A percentile compares a stretch with the other conserved stretches of the same genome.
Conservation (phyloP, 1,140 invertebrate species). For the Oppia nitens region DNA sequence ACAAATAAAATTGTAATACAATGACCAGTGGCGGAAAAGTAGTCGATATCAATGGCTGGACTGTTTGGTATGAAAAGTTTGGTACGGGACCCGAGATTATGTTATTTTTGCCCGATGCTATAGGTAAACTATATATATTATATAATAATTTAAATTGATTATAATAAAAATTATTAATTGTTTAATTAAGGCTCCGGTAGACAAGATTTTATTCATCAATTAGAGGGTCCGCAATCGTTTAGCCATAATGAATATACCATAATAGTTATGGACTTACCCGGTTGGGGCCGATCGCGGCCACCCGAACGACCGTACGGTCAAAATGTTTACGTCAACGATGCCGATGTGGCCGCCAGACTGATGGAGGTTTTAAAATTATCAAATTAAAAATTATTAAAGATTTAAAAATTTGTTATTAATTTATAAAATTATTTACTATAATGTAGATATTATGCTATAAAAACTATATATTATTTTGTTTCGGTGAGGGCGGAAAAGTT, state of each 20-base stretch:
- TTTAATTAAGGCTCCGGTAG: conserved; percentile 25
- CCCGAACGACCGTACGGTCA: conserved; percentile 12
- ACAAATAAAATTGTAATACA: too few species aligned
- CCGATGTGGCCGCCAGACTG: background rate
- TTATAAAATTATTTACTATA: background rate
- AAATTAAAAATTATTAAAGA: background rate
- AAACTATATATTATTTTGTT: conserved; percentile 62
- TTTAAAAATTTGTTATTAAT: background rate
- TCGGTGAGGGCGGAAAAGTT: conserved; percentile 73
- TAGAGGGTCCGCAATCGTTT: conserved; percentile 2
- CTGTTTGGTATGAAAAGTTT: too few species aligned
- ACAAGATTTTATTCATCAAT: conserved; percentile 7
- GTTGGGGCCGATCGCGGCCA: conserved; percentile 11
- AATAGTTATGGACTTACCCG: conserved; percentile 13
- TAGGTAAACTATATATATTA: too few species aligned
- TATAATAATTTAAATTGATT: too few species aligned
- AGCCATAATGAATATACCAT: conserved; percentile 6
- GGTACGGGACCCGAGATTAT: too few species aligned
- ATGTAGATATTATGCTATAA: conserved; percentile 38
- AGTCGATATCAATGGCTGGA: too few species aligned
- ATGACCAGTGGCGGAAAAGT: too few species aligned
- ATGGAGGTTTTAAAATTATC: conserved; percentile 4
- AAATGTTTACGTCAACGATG: conserved; percentile 10
- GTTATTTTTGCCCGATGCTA: too few species aligned
- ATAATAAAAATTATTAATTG: too few species aligned